These are phyloP conservation scores for Sebastiscus albofasciatus DNA, from an alignment of 2,797 vertebrate genomes.

Conservation along the genomic window DNA sequence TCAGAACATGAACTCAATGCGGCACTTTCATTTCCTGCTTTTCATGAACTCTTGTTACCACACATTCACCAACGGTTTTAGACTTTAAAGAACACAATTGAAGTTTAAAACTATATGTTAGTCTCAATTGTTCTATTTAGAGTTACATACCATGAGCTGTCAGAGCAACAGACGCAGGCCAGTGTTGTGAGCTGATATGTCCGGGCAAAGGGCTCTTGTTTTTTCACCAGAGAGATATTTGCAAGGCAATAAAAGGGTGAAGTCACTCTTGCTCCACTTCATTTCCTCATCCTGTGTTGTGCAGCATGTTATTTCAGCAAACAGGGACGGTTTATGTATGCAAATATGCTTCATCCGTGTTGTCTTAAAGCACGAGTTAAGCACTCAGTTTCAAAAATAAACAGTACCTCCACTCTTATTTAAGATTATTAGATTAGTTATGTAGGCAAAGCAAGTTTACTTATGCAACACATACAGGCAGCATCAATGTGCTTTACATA, in stretches of 20 bases:
- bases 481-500: neutral
- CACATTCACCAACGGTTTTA: neutral
- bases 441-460: neutral
- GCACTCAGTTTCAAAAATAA: neutral
- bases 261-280: constrained; percentile 59
- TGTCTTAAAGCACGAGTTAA: neutral
- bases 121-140: neutral
- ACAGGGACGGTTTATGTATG: neutral
- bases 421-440: neutral
- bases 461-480: neutral
- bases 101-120: neutral
- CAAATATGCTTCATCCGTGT: neutral
- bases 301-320: constrained; percentile 32
- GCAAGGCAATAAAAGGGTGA: constrained; percentile 69
- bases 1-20: neutral
- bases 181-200: constrained; percentile 42
- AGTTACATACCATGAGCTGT: constrained; percentile 63
- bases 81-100: neutral
- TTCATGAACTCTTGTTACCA: neutral
- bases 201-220: constrained; percentile 71
- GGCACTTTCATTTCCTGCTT: constrained; percentile 37
- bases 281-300: constrained; percentile 69
- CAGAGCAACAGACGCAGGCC: constrained; percentile 41
- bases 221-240: constrained; percentile 55
- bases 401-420: neutral